Base-by-base conservation (phyloP, 2,888 invertebrate species). In the Galeopsomyia nigrocyanea region DNA sequence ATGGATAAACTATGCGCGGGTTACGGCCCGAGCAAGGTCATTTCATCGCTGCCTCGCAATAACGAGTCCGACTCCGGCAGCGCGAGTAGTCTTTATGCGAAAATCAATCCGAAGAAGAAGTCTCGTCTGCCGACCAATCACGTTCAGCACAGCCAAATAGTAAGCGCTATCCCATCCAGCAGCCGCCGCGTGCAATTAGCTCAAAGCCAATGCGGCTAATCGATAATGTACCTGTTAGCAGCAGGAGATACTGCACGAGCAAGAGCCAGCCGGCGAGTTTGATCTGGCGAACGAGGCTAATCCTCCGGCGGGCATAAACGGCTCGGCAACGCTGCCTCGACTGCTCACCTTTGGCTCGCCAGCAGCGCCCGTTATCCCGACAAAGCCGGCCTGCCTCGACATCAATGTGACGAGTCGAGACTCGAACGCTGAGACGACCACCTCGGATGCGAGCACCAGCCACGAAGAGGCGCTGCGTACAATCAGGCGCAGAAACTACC, bases 401-500 rank as follows among this genome's bases (percentile, higher is more conserved):
- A 89, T 95, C 2, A 95, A 94, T 82, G 94, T 95, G 0, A 94
- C 95, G 0, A 92, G 92, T 61, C 88, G 68, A 13, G 91, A 70
- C 92, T 80, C 22, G 13, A 60, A 51, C 5, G 3, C 9, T 3
- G 22, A n/a, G 31, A 88, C 3, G 10, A 17, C 58, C 21, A 0
- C 10, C 21, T 5, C 16, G n/a, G 13, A 9, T 3, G 62, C 68
- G n/a, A 84, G 87, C 16, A 83, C 92, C 55, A 90, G 91, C 9
- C 90, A 92, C 0, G 93, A 92, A 80, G 93, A 94, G 82, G 91
- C 94, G 0, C 82, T 95, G 65, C 87, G 90, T 75, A 91, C 92
- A 47, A 93, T 95, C 56, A 92, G 93, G 83, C 89, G 92, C 71
- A 88, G 94, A 78, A 95, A 95, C 82, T 95, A 92, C 82, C 95